Percentiles rank a stretch among this genome's conserved stretches.
These are phyloP conservation scores for Acanthacorydalis orientalis DNA, from an alignment of 2,888 invertebrate genomes.

Conservation along the genomic window DNA sequence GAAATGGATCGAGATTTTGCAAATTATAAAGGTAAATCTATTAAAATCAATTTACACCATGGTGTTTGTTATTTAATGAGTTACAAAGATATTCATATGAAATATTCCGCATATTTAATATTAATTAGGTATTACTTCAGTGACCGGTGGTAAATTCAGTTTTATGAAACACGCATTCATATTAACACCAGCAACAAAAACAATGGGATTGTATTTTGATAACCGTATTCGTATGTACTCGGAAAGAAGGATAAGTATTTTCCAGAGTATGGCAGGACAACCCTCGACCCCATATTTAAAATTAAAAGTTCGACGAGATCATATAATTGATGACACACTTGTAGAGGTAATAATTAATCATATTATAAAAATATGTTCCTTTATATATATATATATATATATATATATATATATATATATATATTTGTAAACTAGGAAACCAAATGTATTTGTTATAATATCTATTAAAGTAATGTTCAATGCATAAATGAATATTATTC, in stretches of 20 bases:
- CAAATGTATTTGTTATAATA: not conserved
- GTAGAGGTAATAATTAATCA: conserved; percentile 59
- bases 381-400: not conserved
- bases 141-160: conserved; percentile 51
- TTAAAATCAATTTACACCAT: conserved; percentile 1
- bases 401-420: not conserved
- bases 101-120: not conserved
- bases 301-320: conserved; percentile 65
- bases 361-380: not conserved
- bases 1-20: conserved; percentile 92
- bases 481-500: too few relatives aligned
- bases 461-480: not conserved
- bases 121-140: conserved; percentile 1
- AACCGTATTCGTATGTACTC: conserved; percentile 90
- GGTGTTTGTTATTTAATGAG: too few relatives aligned
- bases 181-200: conserved; percentile 80
- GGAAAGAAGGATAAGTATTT: conserved; percentile 70
- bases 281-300: conserved; percentile 71
- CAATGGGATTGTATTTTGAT: conserved; percentile 81
- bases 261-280: conserved; percentile 70
- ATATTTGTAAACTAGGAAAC: not conserved
- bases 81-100: too few relatives aligned
- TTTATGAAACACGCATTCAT: conserved; percentile 86
- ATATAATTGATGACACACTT: conserved; percentile 82
- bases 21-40: conserved; percentile 57